phyloP scores from a whole-genome alignment of 2,113 vertebrate genomes.

The Mesoclemmys tuberculata region DNA sequence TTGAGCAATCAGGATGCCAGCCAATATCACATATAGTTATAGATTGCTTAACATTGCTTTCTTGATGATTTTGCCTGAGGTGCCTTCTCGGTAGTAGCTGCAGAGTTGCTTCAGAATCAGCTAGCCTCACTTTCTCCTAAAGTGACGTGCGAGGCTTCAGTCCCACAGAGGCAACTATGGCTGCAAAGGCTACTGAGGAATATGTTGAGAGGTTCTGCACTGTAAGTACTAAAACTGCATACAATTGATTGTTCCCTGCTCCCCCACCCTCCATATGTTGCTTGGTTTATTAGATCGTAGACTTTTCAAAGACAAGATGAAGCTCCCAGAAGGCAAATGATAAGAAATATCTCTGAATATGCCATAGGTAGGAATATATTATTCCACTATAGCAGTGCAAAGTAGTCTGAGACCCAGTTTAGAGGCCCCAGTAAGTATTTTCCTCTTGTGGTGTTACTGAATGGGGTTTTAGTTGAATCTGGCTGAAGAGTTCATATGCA shows the following conservation, averaged over 20 bases:
- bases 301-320: background rate
- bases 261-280: background rate
- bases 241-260: background rate
- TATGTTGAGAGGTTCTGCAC: background rate
- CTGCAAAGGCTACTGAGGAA: rapidly evolving
- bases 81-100: background rate
- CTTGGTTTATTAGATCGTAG: background rate
- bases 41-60: background rate
- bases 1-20: background rate
- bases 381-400: rapidly evolving
- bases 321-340: background rate
- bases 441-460: rapidly evolving
- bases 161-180: rapidly evolving
- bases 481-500: rapidly evolving
- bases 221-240: rapidly evolving
- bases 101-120: background rate
- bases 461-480: background rate
- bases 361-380: background rate
- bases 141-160: background rate
- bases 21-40: background rate
- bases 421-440: background rate
- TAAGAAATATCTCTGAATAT: background rate
- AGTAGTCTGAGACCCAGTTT: background rate
- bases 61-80: background rate
- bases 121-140: background rate